Evolutionary conservation across 2,113 vertebrate genomes (phyloP).

Genomic region (Turnix velox): DNA sequence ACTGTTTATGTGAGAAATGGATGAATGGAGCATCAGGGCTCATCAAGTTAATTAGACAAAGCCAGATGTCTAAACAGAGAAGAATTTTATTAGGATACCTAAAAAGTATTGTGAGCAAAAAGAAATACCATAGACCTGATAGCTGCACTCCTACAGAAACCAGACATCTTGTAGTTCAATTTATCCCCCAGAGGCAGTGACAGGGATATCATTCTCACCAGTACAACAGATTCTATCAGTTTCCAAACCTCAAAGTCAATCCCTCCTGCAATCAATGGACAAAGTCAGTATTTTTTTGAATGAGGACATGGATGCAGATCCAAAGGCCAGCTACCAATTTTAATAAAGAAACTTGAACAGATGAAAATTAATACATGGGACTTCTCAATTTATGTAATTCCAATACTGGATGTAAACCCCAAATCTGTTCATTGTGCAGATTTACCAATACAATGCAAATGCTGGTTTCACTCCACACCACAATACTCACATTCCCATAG

Average conservation of each 20-base stretch:
- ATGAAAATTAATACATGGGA: neutral
- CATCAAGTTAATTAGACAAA: slow-evolving; percentile 9
- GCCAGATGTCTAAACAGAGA: neutral
- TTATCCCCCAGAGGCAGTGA: neutral
- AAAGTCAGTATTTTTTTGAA: neutral
- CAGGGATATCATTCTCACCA: neutral
- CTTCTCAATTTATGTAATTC: neutral
- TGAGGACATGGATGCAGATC: neutral
- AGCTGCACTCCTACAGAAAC: neutral
- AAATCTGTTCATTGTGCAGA: neutral
- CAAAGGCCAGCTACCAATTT: neutral
- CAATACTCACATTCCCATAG: neutral
- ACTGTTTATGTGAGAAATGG: neutral
- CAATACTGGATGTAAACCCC: neutral
- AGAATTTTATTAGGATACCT: neutral
- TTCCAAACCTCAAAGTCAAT: neutral
- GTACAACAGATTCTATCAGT: neutral
- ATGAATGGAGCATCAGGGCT: neutral
- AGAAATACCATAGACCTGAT: neutral
- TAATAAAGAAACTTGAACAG: neutral
- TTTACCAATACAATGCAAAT: neutral
- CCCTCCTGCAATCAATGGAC: neutral
- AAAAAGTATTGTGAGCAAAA: neutral
- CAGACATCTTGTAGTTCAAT: neutral
- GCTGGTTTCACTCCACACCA: neutral